These are phyloP conservation scores for Sphaerophoria taeniata DNA, from an alignment of 2,888 invertebrate species.

Conservation along the genomic window DNA sequence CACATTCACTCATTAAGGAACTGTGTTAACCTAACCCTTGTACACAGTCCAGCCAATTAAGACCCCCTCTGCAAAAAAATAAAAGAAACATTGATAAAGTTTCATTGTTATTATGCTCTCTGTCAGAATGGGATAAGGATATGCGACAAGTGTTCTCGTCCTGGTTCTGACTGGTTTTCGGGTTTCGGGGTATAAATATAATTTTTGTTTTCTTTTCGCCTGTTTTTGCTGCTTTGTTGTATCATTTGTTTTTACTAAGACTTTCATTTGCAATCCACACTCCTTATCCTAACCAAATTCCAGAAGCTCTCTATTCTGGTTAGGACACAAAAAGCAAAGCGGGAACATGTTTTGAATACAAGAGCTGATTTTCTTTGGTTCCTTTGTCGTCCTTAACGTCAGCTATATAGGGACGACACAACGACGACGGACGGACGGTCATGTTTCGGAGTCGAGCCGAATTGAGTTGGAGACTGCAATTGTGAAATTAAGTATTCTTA, in stretches of 20 bases:
- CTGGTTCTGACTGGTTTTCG: not conserved
- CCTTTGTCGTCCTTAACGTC: not conserved
- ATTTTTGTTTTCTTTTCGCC: constrained; percentile 29
- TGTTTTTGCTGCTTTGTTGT: constrained; percentile 29
- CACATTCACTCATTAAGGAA: not conserved
- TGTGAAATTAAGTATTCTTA: constrained; percentile 69
- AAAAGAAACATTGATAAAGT: constrained; percentile 64
- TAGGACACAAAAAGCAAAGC: constrained; percentile 36
- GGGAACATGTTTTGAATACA: constrained; percentile 72
- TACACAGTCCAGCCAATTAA: constrained; percentile 65
- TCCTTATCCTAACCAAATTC: constrained; percentile 6
- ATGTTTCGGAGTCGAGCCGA: constrained; percentile 12
- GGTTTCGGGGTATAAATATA: not conserved
- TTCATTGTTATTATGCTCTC: constrained; percentile 57
- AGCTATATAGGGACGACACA: not conserved
- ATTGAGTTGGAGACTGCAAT: constrained; percentile 52
- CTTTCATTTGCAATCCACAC: constrained; percentile 49
- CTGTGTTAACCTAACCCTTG: constrained; percentile 51
- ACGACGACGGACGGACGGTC: constrained; percentile 15
- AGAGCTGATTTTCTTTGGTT: constrained; percentile 46
- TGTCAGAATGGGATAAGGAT: constrained; percentile 8
- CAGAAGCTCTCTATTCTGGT: constrained; percentile 43
- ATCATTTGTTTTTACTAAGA: too few species aligned
- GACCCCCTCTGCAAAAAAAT: constrained; percentile 8
- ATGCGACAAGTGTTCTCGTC: constrained; percentile 67